Conservation (phyloP, 2,888 invertebrate species). For the Vandiemenella viatica region DNA sequence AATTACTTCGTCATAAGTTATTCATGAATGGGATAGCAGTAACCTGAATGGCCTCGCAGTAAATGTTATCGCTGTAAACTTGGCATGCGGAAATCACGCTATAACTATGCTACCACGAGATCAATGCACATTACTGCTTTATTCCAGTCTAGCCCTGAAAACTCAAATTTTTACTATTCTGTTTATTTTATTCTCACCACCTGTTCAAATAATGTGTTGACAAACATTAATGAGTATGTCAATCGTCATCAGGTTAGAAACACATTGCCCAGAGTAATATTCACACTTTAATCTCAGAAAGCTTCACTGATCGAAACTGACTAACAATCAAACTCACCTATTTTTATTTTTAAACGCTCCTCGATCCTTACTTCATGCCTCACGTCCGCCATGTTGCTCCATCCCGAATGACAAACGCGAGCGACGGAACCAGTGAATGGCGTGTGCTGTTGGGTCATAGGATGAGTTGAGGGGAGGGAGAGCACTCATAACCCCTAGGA, state of each 20-base stretch:
- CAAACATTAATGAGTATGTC: not conserved
- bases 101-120: no score
- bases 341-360: slow-evolving; percentile 87
- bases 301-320: no score
- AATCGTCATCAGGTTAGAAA: not conserved
- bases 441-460: slow-evolving; percentile 3
- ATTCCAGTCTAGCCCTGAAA: no score
- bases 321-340: slow-evolving; percentile 51
- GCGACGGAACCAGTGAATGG: slow-evolving; percentile 39
- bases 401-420: not conserved
- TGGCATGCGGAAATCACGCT: no score
- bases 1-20: no score
- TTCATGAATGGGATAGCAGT: no score
- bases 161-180: no score
- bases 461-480: not conserved
- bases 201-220: slow-evolving; percentile 9
- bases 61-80: no score
- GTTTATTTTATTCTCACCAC: slow-evolving; percentile 8
- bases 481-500: not conserved
- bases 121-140: no score
- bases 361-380: slow-evolving; percentile 80
- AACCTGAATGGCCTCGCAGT: no score
- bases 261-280: not conserved
- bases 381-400: slow-evolving; percentile 76
- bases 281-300: not conserved